phyloP scores from a whole-genome alignment of 2,888 invertebrate species.

The Gasteruption jaculator region DNA sequence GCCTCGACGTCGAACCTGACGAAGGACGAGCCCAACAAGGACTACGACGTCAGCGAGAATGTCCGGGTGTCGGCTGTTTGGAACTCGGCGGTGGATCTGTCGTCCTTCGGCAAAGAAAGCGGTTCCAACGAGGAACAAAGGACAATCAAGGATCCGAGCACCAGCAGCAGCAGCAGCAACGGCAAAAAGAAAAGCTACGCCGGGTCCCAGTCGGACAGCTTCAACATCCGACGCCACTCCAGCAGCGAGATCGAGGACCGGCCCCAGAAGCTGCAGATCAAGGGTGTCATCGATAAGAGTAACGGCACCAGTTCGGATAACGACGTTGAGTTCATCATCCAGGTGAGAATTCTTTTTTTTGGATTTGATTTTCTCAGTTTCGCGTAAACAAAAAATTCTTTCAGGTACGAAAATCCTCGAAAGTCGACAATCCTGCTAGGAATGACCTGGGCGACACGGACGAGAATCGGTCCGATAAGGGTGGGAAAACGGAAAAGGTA shows the following conservation, averaged over 20 bases:
- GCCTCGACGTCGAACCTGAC: constrained; percentile 71
- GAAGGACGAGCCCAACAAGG: constrained; percentile 34
- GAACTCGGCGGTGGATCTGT: constrained; percentile 81
- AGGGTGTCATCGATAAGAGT: constrained; percentile 43
- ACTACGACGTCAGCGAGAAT: not conserved
- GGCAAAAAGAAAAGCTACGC: constrained; percentile 27
- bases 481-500: constrained; percentile 43
- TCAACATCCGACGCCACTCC: constrained; percentile 34
- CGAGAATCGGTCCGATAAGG: constrained; percentile 33
- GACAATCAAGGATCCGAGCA: constrained; percentile 57
- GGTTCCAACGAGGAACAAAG: constrained; percentile 11
- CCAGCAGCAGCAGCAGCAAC: constrained; percentile 6
- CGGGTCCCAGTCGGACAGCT: constrained; percentile 35
- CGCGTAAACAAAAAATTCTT: constrained; percentile 4
- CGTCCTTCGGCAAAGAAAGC: constrained; percentile 38
- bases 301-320: constrained; percentile 38
- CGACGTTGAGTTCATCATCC: constrained; percentile 47
- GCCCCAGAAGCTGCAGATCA: constrained; percentile 43
- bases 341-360: constrained; percentile 30
- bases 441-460: constrained; percentile 27
- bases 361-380: not conserved
- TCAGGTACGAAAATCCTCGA: constrained; percentile 34
- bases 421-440: constrained; percentile 22
- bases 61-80: constrained; percentile 51
- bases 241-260: constrained; percentile 28